These are phyloP conservation scores for Tokudaia muenninki DNA, from an alignment of 2,797 vertebrate species.

Conservation along the genomic window DNA sequence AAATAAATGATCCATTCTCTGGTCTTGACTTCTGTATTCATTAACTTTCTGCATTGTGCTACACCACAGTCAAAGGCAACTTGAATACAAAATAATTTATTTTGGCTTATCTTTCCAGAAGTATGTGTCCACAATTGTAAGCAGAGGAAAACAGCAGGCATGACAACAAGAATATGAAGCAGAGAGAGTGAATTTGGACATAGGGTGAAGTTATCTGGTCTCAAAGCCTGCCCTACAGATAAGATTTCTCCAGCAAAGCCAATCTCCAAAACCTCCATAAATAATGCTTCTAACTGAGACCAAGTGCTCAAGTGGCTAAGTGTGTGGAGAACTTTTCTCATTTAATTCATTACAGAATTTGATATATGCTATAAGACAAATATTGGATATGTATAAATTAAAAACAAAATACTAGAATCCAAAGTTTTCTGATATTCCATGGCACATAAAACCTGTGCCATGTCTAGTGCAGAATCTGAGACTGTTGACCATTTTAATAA, in stretches of 20 bases:
- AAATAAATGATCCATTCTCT: not conserved
- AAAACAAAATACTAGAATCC: constrained; percentile 45
- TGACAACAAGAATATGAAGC: not conserved
- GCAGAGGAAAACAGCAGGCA: not conserved
- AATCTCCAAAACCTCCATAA: not conserved
- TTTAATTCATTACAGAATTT: not conserved
- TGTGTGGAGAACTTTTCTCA: not conserved
- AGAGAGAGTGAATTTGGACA: not conserved
- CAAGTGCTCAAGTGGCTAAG: not conserved
- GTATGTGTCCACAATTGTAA: not conserved
- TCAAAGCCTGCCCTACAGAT: not conserved
- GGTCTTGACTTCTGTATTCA: not conserved
- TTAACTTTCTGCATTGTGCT: not conserved
- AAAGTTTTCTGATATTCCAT: not conserved
- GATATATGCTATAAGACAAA: not conserved
- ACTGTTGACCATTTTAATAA: not conserved
- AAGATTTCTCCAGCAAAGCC: not conserved
- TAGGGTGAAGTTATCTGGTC: not conserved
- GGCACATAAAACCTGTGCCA: not conserved
- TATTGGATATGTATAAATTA: not conserved
- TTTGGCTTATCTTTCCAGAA: not conserved
- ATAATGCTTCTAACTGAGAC: not conserved
- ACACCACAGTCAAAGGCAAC: not conserved
- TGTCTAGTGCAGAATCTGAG: not conserved
- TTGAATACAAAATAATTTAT: not conserved